Conservation (phyloP, 1,140 invertebrate species). For the Dendroctonus valens region DNA sequence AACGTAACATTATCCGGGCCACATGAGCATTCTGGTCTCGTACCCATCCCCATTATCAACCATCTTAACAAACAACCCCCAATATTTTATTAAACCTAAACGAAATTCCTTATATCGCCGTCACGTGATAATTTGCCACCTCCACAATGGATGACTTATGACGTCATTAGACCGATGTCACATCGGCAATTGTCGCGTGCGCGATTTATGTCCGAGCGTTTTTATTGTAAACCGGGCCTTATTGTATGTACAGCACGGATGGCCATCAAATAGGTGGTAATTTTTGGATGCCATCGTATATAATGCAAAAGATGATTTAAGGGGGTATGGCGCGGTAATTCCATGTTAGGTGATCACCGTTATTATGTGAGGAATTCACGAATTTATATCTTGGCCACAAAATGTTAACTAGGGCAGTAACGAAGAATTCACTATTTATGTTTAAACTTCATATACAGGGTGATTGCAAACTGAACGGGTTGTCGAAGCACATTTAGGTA, state of each 20-base stretch:
- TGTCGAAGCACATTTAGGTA: too few relatives aligned
- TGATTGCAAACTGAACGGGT: too few relatives aligned
- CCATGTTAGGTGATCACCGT: too few relatives aligned
- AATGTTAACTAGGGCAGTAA: too few relatives aligned
- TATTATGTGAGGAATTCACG: too few relatives aligned
- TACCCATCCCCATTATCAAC: not conserved
- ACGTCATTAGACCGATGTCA: conserved; percentile 34
- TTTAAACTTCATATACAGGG: too few relatives aligned
- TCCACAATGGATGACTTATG: conserved; percentile 32
- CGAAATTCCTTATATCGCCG: conserved; percentile 27
- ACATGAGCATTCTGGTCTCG: conserved; percentile 8
- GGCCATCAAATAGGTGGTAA: conserved; percentile 30
- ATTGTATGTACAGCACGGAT: conserved; percentile 22
- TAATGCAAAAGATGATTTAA: conserved; percentile 10
- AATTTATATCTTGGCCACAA: too few relatives aligned
- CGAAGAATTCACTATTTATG: too few relatives aligned
- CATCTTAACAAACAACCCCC: conserved; percentile 25
- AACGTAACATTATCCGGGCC: conserved; percentile 4
- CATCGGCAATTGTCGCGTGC: conserved; percentile 31
- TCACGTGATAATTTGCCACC: conserved; percentile 33
- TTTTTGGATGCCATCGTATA: conserved; percentile 14
- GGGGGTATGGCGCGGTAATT: not conserved
- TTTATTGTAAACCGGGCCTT: conserved; percentile 30
- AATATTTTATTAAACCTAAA: conserved; percentile 32
- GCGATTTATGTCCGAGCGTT: conserved; percentile 29